Evolutionary conservation across 2,888 invertebrate genomes (phyloP), one percentile per base, ranked within the genome.

Genomic region (Acleris emargana): DNA sequence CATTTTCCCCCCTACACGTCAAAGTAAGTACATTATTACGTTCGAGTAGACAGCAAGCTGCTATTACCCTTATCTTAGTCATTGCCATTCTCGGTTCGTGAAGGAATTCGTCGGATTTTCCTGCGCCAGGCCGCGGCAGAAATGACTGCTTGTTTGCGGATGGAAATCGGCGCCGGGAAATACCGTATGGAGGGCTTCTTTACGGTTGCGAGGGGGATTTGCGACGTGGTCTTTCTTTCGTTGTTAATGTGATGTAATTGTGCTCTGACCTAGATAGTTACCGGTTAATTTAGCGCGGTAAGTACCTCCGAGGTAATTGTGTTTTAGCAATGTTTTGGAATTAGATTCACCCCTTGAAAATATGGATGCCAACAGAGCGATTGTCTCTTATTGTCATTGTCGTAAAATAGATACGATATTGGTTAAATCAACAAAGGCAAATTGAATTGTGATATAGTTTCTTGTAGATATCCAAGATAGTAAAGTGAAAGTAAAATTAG

Each of bases 21-120:
- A 58, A 58, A 58, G 58, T 55, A 55, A 67, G 62, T 67, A 63
- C 62, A 59, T 69, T 63, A 64, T 60, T 59, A 62, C 67, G 69
- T 70, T 67, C 58, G 51, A 63, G 71, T 73, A 72, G 75, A 76
- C 75, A 76, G 68, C 69, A 63, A 55, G 51, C 59, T 57, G 73
- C 74, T 77, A 76, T 74, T 75, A 78, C 71, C 75, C 80, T 82
- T 83, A 82, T 83, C 82, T 79, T 72, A 71, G 72, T 72, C 69
- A 76, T 64, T 77, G 74, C 73, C 64, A 75, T 67, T 68, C 68
- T 73, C 72, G 71, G 74, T 82, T 80, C 84, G 84, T 85, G 86
- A 75, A 69, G 77, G 83, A 78, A 86, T 85, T 76, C 71, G 74
- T 71, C 68, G 73, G 72, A 76, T 74, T 78, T 78, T 74, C 75